Evolutionary conservation across 2,113 vertebrate genomes (phyloP).

Genomic region (Hemichromis elongatus): DNA sequence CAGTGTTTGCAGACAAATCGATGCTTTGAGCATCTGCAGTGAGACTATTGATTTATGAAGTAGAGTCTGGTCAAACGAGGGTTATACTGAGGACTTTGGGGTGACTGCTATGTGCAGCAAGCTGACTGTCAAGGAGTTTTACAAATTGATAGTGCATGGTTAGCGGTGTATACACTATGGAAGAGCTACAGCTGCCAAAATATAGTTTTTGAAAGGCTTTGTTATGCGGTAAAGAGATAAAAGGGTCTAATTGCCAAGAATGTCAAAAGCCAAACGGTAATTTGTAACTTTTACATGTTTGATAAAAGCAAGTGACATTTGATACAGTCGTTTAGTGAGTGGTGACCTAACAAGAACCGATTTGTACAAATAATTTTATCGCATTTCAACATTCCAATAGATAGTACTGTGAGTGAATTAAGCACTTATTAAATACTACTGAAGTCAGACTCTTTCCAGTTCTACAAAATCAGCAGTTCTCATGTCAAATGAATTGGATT

Average conservation of each 20-base stretch:
- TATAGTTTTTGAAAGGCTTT: slow-evolving; percentile 15
- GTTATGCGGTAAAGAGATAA: slow-evolving; percentile 4
- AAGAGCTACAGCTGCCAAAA: slow-evolving; percentile 26
- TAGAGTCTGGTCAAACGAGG: slow-evolving; percentile 6
- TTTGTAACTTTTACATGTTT: slow-evolving; percentile 68
- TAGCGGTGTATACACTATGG: slow-evolving; percentile 8
- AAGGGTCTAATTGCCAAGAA: slow-evolving; percentile 65
- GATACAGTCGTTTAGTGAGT: slow-evolving; percentile 31
- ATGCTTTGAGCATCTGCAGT: slow-evolving; percentile 73
- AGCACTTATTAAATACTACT: slow-evolving; percentile 66
- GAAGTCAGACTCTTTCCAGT: slow-evolving; percentile 18
- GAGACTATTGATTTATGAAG: slow-evolving; percentile 77
- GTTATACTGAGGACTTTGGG: not conserved
- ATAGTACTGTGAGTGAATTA: slow-evolving; percentile 56
- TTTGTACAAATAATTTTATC: slow-evolving; percentile 62
- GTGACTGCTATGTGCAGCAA: not conserved
- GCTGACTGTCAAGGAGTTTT: not conserved
- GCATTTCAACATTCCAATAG: slow-evolving; percentile 58
- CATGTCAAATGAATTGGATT: not conserved
- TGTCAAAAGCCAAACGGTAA: slow-evolving; percentile 57
- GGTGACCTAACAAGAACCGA: slow-evolving; percentile 9
- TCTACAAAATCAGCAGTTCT: not conserved
- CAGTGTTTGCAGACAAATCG: slow-evolving; percentile 74
- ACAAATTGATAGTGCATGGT: slow-evolving; percentile 23
- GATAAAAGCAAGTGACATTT: slow-evolving; percentile 39